phyloP scores from a whole-genome alignment of 2,797 vertebrate genomes.

The Molossus alvarezi region DNA sequence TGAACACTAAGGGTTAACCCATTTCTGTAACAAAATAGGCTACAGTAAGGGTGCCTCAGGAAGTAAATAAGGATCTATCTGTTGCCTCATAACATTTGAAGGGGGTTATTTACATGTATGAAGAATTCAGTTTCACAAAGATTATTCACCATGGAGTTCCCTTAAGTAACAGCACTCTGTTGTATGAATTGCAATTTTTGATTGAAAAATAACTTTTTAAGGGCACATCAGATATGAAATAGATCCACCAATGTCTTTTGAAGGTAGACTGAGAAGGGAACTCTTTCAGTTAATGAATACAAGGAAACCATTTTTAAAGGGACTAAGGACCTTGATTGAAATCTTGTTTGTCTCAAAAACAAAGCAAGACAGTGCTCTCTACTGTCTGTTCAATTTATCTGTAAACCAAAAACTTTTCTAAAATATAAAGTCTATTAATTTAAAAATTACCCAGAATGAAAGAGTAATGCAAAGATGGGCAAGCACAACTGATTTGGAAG shows the following conservation, averaged over 20 bases:
- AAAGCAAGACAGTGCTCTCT: background rate
- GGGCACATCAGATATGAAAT: background rate
- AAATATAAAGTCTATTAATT: background rate
- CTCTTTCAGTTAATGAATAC: background rate
- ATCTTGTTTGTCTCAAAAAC: background rate
- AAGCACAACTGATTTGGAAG: background rate
- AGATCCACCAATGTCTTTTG: background rate
- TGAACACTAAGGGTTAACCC: slow-evolving; percentile 13
- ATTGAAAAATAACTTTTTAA: slow-evolving; percentile 30
- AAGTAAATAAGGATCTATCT: background rate
- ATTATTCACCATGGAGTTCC: slow-evolving; percentile 11
- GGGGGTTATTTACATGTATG: background rate
- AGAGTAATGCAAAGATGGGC: background rate
- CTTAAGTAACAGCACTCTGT: background rate
- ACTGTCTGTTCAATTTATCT: background rate
- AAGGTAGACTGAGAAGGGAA: background rate
- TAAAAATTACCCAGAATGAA: background rate
- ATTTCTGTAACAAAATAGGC: slow-evolving; percentile 10
- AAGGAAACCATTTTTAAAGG: background rate
- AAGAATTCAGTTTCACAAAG: slow-evolving; percentile 39
- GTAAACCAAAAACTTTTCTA: background rate
- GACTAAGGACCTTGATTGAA: background rate
- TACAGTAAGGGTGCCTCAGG: background rate
- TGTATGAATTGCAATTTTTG: background rate
- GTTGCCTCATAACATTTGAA: background rate